Base-by-base conservation (phyloP, 2,888 invertebrate genomes). In the Cataglyphis cursor region DNA sequence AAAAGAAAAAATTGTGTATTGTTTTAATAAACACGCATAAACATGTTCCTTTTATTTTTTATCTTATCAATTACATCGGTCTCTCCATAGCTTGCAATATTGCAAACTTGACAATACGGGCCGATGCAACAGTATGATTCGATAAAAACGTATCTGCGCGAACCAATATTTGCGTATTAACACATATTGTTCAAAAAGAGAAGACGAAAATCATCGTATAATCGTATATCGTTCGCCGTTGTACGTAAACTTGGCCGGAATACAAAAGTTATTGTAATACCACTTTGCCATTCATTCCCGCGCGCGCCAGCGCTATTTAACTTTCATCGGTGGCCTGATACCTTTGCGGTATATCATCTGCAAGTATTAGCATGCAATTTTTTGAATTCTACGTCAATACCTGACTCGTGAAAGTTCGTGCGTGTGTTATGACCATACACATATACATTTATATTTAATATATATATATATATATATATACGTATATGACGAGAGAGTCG, bases 341-440 rank as follows among this genome's bases (percentile, higher is more conserved):
- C 59, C 72, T 80, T 80, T 76, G 82, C 61, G 78, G 66, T 80
- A 84, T 82, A 82, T 84, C 74, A 83, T 83, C 72, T 66, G 82
- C 74, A 82, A 83, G 82, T 51, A 84, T 84, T 84, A 84, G 73
- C 83, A 66, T 73, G 57, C 44, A 82, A 68, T 84, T 51, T 51
- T 51, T n/a, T 72, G 68, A 81, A 81, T 78, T 24, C 28, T 70
- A 84, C 66, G 54, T 84, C 73, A 12, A 59, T 84, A 21, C 15
- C 57, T 18, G 44, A 80, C 44, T 66, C 41, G 31, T 54, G 70
- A 51, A 68, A 81, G 64, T 31, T 65, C 21, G 28, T 38, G 41
- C n/a, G 59, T 3, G 12, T 72, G 15, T 4, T 15, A 38, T 28
- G 24, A 35, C 28, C 21, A 3, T 35, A 21, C 12, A 9, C 3